Percentiles rank a stretch among this genome's conserved stretches.
Conservation (phyloP, 2,113 vertebrate genomes). For the Trochalopteron elliotii region DNA sequence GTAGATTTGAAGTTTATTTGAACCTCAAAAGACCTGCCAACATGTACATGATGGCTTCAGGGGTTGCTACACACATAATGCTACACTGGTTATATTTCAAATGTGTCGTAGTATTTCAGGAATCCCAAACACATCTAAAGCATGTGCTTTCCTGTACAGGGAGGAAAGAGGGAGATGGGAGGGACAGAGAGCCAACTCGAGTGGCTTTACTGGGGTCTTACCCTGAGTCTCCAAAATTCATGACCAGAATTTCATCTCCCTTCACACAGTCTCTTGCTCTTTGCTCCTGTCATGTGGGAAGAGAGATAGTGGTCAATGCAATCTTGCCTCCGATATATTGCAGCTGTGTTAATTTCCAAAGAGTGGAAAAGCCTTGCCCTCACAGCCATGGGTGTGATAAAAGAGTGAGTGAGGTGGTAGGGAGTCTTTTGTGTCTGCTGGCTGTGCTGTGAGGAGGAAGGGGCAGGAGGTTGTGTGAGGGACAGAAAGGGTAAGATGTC, state of each 20-base stretch:
- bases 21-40: not conserved
- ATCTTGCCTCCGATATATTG: not conserved
- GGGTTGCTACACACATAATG: not conserved
- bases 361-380: not conserved
- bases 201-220: not conserved
- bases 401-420: not conserved
- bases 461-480: not conserved
- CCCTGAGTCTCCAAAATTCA: rapidly evolving
- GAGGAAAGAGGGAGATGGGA: not conserved
- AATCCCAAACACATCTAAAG: not conserved
- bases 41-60: not conserved
- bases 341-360: no score
- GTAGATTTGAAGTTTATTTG: not conserved
- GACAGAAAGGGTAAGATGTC: no score
- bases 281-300: not conserved
- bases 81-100: not conserved
- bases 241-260: not conserved
- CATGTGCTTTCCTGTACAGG: not conserved
- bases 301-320: not conserved
- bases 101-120: not conserved
- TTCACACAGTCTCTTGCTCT: not conserved
- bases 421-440: not conserved
- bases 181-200: not conserved
- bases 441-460: not conserved
- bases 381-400: not conserved